Evolutionary conservation across 2,113 vertebrate genomes (phyloP).

Genomic region (Percopsis transmontana): DNA sequence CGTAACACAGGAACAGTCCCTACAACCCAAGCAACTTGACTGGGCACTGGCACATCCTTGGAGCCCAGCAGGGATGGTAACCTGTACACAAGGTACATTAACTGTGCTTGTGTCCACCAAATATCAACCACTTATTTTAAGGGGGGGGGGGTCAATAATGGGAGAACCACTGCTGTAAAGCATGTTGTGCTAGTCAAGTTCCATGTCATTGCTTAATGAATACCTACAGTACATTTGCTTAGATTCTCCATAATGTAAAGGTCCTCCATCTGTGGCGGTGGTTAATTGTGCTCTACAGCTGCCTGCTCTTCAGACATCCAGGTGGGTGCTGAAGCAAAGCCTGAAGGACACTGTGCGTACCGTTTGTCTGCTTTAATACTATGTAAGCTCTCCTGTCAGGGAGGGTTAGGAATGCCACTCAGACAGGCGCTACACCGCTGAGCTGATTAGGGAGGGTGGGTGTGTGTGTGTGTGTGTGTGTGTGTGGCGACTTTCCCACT

Average conservation of each 20-base stretch:
- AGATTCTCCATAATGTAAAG: background rate
- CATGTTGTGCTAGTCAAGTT: too few relatives aligned
- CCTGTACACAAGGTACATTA: too few relatives aligned
- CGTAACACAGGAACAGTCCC: too few relatives aligned
- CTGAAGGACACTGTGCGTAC: conserved; percentile 66
- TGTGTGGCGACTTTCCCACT: background rate
- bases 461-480: background rate
- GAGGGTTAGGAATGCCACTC: conserved; percentile 61
- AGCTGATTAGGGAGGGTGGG: conserved; percentile 63
- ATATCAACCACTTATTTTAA: too few relatives aligned
- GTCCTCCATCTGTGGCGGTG: conserved; percentile 2
- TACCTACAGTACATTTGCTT: background rate
- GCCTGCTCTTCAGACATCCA: conserved; percentile 6
- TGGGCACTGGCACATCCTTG: too few relatives aligned
- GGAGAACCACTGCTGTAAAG: too few relatives aligned
- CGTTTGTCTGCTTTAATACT: conserved; percentile 63
- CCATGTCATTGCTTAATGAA: too few relatives aligned
- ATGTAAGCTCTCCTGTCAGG: conserved; percentile 68
- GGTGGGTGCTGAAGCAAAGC: conserved; percentile 40
- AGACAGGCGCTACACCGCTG: conserved; percentile 64
- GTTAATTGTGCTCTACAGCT: background rate
- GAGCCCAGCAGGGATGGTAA: too few relatives aligned
- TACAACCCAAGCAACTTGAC: too few relatives aligned
- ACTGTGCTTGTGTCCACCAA: too few relatives aligned
- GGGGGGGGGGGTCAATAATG: too few relatives aligned